Evolutionary conservation across 2,113 vertebrate species (phyloP), one percentile per base, ranked within the genome.

Genomic region (Eulemur rufifrons): DNA sequence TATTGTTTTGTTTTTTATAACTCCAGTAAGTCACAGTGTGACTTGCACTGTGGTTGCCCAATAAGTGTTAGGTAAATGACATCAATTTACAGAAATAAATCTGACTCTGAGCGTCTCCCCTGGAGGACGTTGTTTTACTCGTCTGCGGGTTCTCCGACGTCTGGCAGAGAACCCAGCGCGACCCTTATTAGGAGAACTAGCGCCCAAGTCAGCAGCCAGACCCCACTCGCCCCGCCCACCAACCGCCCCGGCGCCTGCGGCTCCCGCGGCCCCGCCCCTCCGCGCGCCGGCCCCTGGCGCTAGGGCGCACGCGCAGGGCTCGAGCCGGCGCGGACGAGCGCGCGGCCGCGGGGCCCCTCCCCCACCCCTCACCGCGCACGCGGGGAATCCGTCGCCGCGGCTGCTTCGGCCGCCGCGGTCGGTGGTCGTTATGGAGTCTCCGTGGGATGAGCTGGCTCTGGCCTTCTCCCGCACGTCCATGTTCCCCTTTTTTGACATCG

Each of bases 401-500:
- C 83, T 47, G 73, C 86, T 25, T 25, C 0, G 82, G 87, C 29
- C 0, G 34, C 52, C 4, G 83, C 5, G 61, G 77, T 73, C 8
- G 8, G 92, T 84, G 12, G 92, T 93, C 47, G 95, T 80, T 69
- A 98, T 99, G 98, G 97, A 98, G 37, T 91, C 89, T n/a, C n/a
- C 83, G 88, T 96, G 97, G 96, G 98, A 99, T 91, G 98, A 99
- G 7, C 90, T 99, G 97, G 98, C 99, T 17, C 97, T 99, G 82
- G 98, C 98, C 82, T 99, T 99, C 97, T 99, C 99, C 25, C 98
- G 97, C 83, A 96, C 99, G 88, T 95, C 99, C 54, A 99, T 99
- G 99, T 99, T 99, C 80, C 99, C 99, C 0, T 99, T 99, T 98
- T 99, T 99, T 98, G 99, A 99, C 97, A 98, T 99, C 96, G 99